Base-by-base conservation (phyloP, 2,797 vertebrate genomes). In the Spea hammondii region DNA sequence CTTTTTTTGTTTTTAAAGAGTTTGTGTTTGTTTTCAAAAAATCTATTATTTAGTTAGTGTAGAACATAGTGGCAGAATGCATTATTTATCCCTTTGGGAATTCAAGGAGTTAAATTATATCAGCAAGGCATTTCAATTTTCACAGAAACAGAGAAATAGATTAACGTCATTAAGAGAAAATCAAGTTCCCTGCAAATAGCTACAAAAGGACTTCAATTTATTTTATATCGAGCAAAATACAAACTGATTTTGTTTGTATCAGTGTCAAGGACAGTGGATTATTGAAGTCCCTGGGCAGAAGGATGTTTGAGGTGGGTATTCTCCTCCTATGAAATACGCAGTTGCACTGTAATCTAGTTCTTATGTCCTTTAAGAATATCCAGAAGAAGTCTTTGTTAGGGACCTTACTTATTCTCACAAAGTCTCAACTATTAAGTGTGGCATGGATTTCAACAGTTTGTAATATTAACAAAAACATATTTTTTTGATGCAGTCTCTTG, bases 321-420 rank as follows among this genome's bases (percentile, higher is more conserved):
- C 71, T 75, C 65, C 76, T 73, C 60, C 72, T 46, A 47, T 78
- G 60, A 66, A 80, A 76, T 48, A 44, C 73, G 64, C 76, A 77
- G 77, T 65, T 78, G 50, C 64, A 78, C 68, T 79, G 77, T 78
- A 82, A 82, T 82, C 78, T 80, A 70, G 51, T 82, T 75, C 45
- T 76, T 70, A 74, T 79, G 78, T 71, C 78, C 75, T 85, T 84
- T 72, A 79, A 75, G 84, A 72, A 66, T 74, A 48, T 84, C 75
- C 67, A 78, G 72, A 70, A 79, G 72, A 83, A 74, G 62, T 60
- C 76, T 82, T 77, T 60, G 62, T 70, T 59, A 51, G 50, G 70
- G 69, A 75, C 60, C 72, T 74, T 65, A 45, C 60, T 64, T 14
- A 66, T 70, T 75, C 69, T 65, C 57, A 79, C 70, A 67, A 73